These are phyloP conservation scores for Hemiprocne comata DNA, from an alignment of 2,113 vertebrate species.

Conservation along the genomic window DNA sequence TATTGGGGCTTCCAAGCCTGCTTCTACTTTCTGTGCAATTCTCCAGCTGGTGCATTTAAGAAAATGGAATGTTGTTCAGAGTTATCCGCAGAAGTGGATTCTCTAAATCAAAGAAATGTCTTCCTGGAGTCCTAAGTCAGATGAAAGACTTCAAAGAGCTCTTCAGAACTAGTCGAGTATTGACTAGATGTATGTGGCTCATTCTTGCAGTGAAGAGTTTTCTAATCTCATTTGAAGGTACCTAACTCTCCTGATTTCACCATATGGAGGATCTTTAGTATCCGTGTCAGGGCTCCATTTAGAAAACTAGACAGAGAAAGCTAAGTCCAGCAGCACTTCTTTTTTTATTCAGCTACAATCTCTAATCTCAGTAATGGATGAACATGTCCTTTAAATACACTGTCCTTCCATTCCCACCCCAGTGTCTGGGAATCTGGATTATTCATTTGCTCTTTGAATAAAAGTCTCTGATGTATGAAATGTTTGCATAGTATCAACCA, in stretches of 20 bases:
- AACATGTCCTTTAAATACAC: background rate
- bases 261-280: background rate
- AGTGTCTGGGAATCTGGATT: background rate
- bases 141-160: background rate
- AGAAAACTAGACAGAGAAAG: background rate
- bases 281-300: background rate
- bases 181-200: background rate
- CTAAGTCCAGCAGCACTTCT: background rate
- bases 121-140: background rate
- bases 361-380: background rate
- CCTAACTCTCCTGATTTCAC: background rate
- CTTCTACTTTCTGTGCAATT: background rate
- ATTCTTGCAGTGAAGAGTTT: background rate
- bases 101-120: constrained; percentile 13
- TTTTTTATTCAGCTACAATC: background rate
- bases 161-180: background rate
- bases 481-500: background rate
- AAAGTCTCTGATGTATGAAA: background rate
- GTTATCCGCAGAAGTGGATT: constrained; percentile 3
- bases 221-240: background rate
- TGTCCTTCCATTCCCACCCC: background rate
- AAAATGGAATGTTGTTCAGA: background rate
- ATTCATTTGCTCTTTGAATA: background rate
- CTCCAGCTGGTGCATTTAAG: background rate
- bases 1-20: background rate